Evolutionary conservation across 2,888 invertebrate species (phyloP), one percentile per base, ranked within the genome.

Genomic region (Aplocera efformata): DNA sequence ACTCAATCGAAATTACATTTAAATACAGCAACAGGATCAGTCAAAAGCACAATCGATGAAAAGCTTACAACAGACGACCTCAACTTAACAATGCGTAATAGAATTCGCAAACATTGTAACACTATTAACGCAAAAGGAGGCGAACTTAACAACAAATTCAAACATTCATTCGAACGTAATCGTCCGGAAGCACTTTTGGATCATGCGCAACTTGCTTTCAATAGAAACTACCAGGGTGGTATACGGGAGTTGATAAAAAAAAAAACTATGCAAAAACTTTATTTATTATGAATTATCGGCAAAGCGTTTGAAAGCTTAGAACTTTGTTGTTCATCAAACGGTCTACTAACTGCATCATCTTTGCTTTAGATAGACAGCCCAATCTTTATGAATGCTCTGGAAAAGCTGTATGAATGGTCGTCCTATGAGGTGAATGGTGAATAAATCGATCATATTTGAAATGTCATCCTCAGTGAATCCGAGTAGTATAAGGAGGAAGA

Each of bases 81-180:
- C 63, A 69, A 73, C 60, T 60, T 63, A 66, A 85, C 85, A 86
- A 86, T 77, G 79, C 75, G 84, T 85, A 86, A 86, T 86, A 86
- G 82, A 85, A 86, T 79, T 83, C 79, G 67, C 82, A 83, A 85
- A 88, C 76, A 86, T 85, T 81, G 79, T 84, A 84, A 81, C 79
- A 64, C 76, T 84, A 85, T 86, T 88, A 85, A 81, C 82, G 81
- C 80, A 78, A 84, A 81, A 80, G 84, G 77, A 85, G 86, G 79
- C 71, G 72, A 81, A 83, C 74, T 80, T 79, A 85, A 85, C 86
- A 85, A 86, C 84, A 86, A 82, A 79, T 78, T 83, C 67, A 83
- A 85, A 86, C 79, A 85, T 82, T 75, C 71, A 76, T 83, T 82
- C 72, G 63, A 45, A 79, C 55, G 69, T 85, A 88, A 88, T 88